These are phyloP conservation scores for Argynnis bischoffii DNA, from an alignment of 2,888 invertebrate species.

Conservation along the genomic window DNA sequence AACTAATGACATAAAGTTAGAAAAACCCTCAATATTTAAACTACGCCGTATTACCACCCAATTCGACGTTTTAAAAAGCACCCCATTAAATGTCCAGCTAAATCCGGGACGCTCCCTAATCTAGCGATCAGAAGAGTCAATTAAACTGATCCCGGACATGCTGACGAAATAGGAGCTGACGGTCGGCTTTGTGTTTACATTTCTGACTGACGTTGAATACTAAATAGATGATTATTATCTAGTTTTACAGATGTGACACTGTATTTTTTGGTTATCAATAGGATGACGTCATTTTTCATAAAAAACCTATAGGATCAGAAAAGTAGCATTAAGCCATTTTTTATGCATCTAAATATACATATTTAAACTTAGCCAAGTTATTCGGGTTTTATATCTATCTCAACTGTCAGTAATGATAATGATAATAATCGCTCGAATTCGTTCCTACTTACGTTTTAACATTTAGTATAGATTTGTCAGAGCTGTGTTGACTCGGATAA, in stretches of 20 bases:
- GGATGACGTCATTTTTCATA: too few species aligned
- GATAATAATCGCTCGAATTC: too few species aligned
- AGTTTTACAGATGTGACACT: background rate
- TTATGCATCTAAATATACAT: too few species aligned
- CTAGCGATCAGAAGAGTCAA: slow-evolving; percentile 49
- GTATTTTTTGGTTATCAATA: too few species aligned
- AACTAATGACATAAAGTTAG: background rate
- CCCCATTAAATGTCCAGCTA: slow-evolving; percentile 36
- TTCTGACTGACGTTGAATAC: slow-evolving; percentile 9
- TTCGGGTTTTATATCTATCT: too few species aligned
- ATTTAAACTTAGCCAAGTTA: too few species aligned
- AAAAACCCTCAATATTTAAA: background rate
- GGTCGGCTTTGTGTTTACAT: slow-evolving; percentile 20
- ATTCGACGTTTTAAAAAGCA: slow-evolving; percentile 27
- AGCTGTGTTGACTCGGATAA: too few species aligned
- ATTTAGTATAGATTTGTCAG: too few species aligned
- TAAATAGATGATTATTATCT: slow-evolving; percentile 7
- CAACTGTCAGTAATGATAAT: too few species aligned
- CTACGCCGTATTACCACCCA: slow-evolving; percentile 23
- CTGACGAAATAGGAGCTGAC: slow-evolving; percentile 34
- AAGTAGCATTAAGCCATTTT: too few species aligned
- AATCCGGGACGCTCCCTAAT: slow-evolving; percentile 46
- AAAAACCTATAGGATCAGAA: too few species aligned
- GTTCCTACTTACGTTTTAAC: too few species aligned
- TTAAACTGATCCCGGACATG: slow-evolving; percentile 46